These are phyloP conservation scores for Arenicola marina DNA, from an alignment of 2,888 invertebrate genomes.

Conservation along the genomic window DNA sequence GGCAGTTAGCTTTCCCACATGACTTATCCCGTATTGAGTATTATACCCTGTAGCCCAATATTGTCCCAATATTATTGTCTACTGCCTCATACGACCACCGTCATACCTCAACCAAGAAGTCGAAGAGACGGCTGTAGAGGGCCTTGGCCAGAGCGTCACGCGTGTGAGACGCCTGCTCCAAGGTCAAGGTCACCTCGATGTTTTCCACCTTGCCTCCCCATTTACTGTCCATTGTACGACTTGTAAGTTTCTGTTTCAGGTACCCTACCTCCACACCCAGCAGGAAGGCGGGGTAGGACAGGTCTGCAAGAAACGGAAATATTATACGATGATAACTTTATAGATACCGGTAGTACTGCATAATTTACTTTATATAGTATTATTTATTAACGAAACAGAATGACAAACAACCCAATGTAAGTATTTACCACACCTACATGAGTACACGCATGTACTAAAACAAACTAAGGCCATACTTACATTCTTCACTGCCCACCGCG, in stretches of 20 bases:
- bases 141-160: slow-evolving; percentile 72
- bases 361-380: no score
- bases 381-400: no score
- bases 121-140: slow-evolving; percentile 70
- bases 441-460: not conserved
- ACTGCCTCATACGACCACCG: no score
- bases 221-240: slow-evolving; percentile 71
- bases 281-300: slow-evolving; percentile 69
- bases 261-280: slow-evolving; percentile 67
- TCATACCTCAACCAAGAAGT: slow-evolving; percentile 66
- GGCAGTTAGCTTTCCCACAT: no score
- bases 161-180: slow-evolving; percentile 70
- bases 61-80: no score
- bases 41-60: no score
- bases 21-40: no score
- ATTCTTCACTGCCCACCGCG: slow-evolving; percentile 65
- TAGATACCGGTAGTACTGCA: no score
- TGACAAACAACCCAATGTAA: not conserved
- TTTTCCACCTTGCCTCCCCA: slow-evolving; percentile 71
- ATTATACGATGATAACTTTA: no score
- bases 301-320: no score
- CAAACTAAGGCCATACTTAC: slow-evolving; percentile 60
- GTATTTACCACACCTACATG: not conserved
- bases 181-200: slow-evolving; percentile 67
- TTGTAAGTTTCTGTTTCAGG: slow-evolving; percentile 68